These are phyloP conservation scores for Silurus asotus DNA, from an alignment of 2,113 vertebrate species.

Conservation along the genomic window DNA sequence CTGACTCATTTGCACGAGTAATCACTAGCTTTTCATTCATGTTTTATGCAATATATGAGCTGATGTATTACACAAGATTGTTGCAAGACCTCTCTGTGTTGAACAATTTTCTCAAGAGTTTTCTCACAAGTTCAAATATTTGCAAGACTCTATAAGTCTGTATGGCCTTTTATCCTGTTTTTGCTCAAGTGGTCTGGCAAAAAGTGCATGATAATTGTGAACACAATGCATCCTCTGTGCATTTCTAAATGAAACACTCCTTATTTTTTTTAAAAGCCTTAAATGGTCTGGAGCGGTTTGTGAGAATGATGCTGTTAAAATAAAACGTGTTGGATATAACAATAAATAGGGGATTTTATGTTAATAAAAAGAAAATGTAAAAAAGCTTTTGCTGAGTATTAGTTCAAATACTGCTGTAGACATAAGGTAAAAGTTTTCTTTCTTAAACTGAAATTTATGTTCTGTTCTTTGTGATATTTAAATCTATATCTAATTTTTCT, in stretches of 20 bases:
- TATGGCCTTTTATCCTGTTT: constrained; percentile 27
- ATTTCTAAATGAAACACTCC: constrained; percentile 22
- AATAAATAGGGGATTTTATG: background rate
- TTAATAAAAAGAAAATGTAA: background rate
- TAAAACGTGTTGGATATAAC: constrained; percentile 3
- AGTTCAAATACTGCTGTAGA: background rate
- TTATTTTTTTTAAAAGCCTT: constrained; percentile 1
- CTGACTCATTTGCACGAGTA: background rate
- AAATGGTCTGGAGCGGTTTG: constrained; percentile 11
- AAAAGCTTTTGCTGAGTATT: background rate
- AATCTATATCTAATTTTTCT: background rate
- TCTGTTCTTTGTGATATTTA: background rate
- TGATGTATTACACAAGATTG: background rate
- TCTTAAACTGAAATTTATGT: background rate
- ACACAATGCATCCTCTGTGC: constrained; percentile 26
- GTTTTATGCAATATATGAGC: background rate
- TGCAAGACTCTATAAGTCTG: background rate
- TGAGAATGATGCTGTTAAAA: constrained; percentile 20
- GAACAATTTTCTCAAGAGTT: background rate
- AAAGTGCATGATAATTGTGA: constrained; percentile 23
- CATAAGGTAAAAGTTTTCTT: background rate
- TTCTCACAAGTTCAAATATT: constrained; percentile 35
- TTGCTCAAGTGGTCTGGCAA: constrained; percentile 30
- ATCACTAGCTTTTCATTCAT: background rate
- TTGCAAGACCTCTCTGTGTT: background rate